Percentiles rank a stretch among this genome's conserved stretches.
phyloP scores from a whole-genome alignment of 2,888 invertebrate species.

The Cryptus viduatorius region DNA sequence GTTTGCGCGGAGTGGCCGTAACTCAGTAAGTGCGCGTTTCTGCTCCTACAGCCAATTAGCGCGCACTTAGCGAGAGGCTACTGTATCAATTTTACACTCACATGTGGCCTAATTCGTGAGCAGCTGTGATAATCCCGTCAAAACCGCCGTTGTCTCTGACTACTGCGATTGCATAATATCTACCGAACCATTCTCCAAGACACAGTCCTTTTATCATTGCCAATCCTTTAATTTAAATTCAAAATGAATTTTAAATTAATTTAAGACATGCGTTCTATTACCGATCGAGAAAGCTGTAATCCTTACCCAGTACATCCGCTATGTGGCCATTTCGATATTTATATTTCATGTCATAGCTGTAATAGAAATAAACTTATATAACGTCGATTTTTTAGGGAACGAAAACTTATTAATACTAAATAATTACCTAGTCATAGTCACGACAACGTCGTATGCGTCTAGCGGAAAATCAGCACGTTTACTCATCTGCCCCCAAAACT shows the following conservation, averaged over 20 bases:
- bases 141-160: conserved; percentile 33
- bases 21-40: too few species aligned
- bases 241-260: background rate
- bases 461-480: background rate
- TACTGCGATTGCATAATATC: background rate
- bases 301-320: background rate
- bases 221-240: background rate
- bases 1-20: too few species aligned
- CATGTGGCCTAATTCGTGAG: conserved; percentile 60
- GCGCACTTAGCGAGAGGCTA: too few species aligned
- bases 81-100: conserved; percentile 11
- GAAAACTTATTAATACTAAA: background rate
- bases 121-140: conserved; percentile 37
- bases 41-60: too few species aligned
- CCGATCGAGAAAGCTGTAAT: background rate
- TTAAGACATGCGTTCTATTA: background rate
- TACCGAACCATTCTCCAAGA: too few species aligned
- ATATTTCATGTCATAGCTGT: background rate
- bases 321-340: too few species aligned
- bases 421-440: conserved; percentile 6
- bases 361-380: background rate
- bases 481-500: background rate
- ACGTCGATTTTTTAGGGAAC: too few species aligned
- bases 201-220: background rate
- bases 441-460: background rate